These are phyloP conservation scores for Zonitis immaculata DNA, from an alignment of 2,888 invertebrate species.

Conservation along the genomic window DNA sequence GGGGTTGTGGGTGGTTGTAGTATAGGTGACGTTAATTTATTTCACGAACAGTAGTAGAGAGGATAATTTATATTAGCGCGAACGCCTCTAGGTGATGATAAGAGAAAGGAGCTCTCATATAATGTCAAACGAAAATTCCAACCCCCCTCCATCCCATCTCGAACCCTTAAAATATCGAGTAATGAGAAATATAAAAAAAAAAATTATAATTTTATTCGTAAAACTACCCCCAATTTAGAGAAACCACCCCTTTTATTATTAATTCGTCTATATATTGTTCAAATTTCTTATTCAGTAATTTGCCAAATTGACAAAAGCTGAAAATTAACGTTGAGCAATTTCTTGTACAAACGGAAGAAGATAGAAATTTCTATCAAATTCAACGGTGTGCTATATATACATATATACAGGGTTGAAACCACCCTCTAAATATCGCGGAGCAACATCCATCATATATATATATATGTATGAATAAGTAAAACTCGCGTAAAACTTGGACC, in stretches of 20 bases:
- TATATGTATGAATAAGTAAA: conserved; percentile 49
- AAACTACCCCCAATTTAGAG: too few species aligned
- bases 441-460: conserved; percentile 44
- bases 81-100: conserved; percentile 44
- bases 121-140: conserved; percentile 49
- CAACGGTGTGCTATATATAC: too few species aligned
- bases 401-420: too few species aligned
- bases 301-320: conserved; percentile 4
- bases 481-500: conserved; percentile 44
- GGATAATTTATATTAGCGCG: conserved; percentile 47
- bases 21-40: conserved; percentile 39
- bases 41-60: conserved; percentile 41
- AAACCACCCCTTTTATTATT: neutral
- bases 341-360: neutral
- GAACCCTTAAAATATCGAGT: too few species aligned
- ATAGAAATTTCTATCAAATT: conserved; percentile 3
- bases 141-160: too few species aligned
- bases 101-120: conserved; percentile 47
- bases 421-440: conserved; percentile 14
- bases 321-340: neutral
- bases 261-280: neutral
- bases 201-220: too few species aligned
- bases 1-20: neutral
- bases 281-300: conserved; percentile 6
- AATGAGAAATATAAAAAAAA: too few species aligned